Evolutionary conservation across 2,797 vertebrate species (phyloP).

Genomic region (Pitangus sulphuratus): DNA sequence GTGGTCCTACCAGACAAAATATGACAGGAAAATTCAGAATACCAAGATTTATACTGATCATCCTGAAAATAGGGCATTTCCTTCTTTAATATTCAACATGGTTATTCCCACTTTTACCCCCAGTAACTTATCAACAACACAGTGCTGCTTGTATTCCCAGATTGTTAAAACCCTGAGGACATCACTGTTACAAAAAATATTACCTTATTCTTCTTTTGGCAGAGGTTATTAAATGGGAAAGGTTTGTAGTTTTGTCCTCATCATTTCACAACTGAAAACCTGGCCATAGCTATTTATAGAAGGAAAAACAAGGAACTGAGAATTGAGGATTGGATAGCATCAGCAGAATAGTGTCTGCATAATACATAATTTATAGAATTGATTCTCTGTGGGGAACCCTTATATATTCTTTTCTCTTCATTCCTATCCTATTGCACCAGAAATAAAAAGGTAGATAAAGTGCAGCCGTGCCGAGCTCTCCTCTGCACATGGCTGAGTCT

Average conservation of each 20-base stretch:
- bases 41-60: background rate
- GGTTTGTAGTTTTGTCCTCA: slow-evolving; percentile 4
- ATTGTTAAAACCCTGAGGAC: slow-evolving; percentile 55
- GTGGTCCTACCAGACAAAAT: background rate
- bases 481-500: slow-evolving; percentile 48
- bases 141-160: slow-evolving; percentile 40
- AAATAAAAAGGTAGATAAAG: slow-evolving; percentile 56
- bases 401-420: slow-evolving; percentile 48
- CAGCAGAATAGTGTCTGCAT: slow-evolving; percentile 65
- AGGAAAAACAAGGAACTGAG: slow-evolving; percentile 71
- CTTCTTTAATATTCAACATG: slow-evolving; percentile 30
- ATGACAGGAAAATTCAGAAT: background rate
- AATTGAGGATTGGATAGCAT: slow-evolving; percentile 65
- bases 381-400: slow-evolving; percentile 64
- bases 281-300: slow-evolving; percentile 68
- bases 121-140: slow-evolving; percentile 45
- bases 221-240: slow-evolving; percentile 58
- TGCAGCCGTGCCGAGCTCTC: slow-evolving; percentile 30
- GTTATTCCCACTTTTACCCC: slow-evolving; percentile 22
- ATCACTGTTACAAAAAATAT: slow-evolving; percentile 27
- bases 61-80: slow-evolving; percentile 34
- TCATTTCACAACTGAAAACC: slow-evolving; percentile 60
- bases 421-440: slow-evolving; percentile 41
- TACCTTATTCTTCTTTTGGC: slow-evolving; percentile 40
- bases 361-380: slow-evolving; percentile 75